Conservation (phyloP, 2,888 invertebrate genomes). For the Tinea pellionella region DNA sequence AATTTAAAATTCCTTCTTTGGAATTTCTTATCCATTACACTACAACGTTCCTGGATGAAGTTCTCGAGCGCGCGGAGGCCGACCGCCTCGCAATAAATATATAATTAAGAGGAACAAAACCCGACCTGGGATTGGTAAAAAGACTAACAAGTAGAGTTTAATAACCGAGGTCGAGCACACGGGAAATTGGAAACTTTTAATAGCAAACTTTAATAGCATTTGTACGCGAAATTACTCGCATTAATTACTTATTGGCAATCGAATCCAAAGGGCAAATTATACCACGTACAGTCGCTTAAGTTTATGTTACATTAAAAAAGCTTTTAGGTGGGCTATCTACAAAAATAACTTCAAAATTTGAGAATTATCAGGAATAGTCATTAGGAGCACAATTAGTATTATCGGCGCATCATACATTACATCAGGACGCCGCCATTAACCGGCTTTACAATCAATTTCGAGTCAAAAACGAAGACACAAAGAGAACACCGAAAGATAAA, state of each 20-base stretch:
- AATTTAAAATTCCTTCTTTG: slow-evolving; percentile 14
- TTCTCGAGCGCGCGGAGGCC: slow-evolving; percentile 27
- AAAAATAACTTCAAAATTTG: not conserved
- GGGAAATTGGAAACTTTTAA: slow-evolving; percentile 51
- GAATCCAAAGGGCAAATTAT: not conserved
- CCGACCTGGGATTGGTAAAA: slow-evolving; percentile 27
- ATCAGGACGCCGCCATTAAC: slow-evolving; percentile 50
- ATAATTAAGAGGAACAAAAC: slow-evolving; percentile 46
- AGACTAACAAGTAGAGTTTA: slow-evolving; percentile 27
- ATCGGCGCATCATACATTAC: slow-evolving; percentile 54
- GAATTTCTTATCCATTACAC: slow-evolving; percentile 7
- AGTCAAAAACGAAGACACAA: slow-evolving; percentile 49
- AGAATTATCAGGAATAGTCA: slow-evolving; percentile 1
- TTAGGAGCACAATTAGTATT: slow-evolving; percentile 38
- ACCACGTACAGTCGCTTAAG: not conserved
- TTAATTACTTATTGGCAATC: slow-evolving; percentile 31
- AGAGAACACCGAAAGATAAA: slow-evolving; percentile 55
- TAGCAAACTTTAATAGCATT: slow-evolving; percentile 43
- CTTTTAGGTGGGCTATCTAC: not conserved
- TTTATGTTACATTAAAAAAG: not conserved
- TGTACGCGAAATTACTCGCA: slow-evolving; percentile 45
- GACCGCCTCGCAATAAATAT: slow-evolving; percentile 37
- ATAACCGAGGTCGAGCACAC: slow-evolving; percentile 35
- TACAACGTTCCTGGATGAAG: slow-evolving; percentile 16
- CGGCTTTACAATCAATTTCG: slow-evolving; percentile 63